These are phyloP conservation scores for Rousettus leschenaultii DNA, from an alignment of 2,113 vertebrate species.

Conservation along the genomic window DNA sequence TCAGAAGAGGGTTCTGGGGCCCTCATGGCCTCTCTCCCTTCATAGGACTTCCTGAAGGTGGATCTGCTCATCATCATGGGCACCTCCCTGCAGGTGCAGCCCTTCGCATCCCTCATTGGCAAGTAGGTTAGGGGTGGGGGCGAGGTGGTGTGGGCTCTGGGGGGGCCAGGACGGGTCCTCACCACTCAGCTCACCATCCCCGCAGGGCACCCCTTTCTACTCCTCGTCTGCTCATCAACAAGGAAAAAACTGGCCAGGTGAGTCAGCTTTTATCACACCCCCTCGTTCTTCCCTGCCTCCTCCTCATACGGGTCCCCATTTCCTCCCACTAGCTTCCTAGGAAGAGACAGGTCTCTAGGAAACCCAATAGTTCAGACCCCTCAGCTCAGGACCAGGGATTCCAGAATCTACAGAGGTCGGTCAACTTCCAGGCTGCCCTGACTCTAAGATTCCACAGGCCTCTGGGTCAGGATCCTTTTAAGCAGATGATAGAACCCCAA, in stretches of 20 bases:
- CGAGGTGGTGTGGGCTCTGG: rapidly evolving
- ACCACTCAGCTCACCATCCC: not conserved
- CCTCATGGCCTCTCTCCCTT: not conserved
- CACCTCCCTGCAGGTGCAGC: slow-evolving; percentile 94
- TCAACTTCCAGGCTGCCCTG: not conserved
- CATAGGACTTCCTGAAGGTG: slow-evolving; percentile 89
- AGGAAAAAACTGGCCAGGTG: slow-evolving; percentile 92
- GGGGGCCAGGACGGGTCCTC: not conserved
- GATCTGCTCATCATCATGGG: slow-evolving; percentile 96
- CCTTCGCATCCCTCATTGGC: slow-evolving; percentile 91
- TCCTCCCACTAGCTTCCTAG: not conserved
- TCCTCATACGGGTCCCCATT: not conserved
- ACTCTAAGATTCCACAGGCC: not conserved
- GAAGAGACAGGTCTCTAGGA: no score
- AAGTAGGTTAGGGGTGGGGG: slow-evolving; percentile 79
- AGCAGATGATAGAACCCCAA: not conserved
- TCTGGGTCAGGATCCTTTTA: not conserved
- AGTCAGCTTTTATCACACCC: not conserved
- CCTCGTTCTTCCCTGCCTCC: rapidly evolving
- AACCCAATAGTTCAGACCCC: not conserved
- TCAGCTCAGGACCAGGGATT: not conserved
- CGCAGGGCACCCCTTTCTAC: slow-evolving; percentile 88
- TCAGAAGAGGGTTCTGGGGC: not conserved
- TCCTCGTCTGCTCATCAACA: slow-evolving; percentile 93
- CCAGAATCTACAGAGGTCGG: not conserved